These are phyloP conservation scores for Eriosoma lanigerum DNA, from an alignment of 1,140 invertebrate species.

Conservation along the genomic window DNA sequence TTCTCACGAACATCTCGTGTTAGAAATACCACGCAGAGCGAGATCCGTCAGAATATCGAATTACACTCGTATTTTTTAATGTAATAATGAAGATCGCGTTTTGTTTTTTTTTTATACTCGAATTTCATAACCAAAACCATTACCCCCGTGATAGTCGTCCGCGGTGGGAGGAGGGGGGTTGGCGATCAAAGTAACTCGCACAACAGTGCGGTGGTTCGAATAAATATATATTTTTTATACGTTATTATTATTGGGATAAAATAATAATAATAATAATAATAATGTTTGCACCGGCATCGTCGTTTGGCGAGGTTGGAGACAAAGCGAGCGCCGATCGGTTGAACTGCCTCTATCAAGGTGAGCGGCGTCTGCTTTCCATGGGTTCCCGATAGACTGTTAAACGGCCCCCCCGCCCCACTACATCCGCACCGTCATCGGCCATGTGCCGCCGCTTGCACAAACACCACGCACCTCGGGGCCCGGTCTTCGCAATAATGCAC, in stretches of 20 bases:
- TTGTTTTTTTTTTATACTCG: neutral
- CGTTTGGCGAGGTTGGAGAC: slow-evolving; percentile 32
- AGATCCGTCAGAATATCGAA: no score
- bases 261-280: neutral
- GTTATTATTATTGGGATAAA: neutral
- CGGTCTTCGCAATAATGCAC: neutral
- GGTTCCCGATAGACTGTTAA: slow-evolving; percentile 29
- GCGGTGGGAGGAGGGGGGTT: neutral
- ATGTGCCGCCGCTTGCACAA: neutral
- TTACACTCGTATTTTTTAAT: no score
- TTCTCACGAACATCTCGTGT: no score
- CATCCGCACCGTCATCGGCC: neutral
- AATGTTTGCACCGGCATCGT: neutral
- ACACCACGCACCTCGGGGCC: neutral
- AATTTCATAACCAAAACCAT: slow-evolving; percentile 4
- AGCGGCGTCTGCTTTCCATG: slow-evolving; percentile 40
- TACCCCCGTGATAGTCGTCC: no score
- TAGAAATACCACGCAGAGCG: no score
- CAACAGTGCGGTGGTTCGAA: neutral
- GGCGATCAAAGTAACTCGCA: neutral
- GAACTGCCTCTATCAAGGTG: slow-evolving; percentile 51
- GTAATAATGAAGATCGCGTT: no score
- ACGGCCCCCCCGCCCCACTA: neutral
- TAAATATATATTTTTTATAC: slow-evolving; percentile 24
- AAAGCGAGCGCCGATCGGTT: slow-evolving; percentile 35